A percentile compares a stretch with the other conserved stretches of the same genome.
Conservation (phyloP, 2,797 vertebrate genomes). For the Mormyrus proboscirostris region DNA sequence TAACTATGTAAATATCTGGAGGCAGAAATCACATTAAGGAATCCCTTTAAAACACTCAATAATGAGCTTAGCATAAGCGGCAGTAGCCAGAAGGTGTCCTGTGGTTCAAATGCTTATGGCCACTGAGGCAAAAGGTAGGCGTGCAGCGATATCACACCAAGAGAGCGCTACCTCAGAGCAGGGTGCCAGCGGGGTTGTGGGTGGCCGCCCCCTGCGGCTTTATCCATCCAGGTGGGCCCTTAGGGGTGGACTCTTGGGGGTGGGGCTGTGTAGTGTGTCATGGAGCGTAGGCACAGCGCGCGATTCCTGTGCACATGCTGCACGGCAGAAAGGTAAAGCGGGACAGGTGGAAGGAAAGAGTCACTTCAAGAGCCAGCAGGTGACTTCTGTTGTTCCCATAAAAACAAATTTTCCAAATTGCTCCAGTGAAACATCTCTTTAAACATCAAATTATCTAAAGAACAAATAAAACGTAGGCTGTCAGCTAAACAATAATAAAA, state of each 20-base stretch:
- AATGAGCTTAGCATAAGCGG: slow-evolving; percentile 19
- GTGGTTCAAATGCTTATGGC: not conserved
- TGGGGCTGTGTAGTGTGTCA: slow-evolving; percentile 37
- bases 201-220: not conserved
- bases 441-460: not conserved
- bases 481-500: not conserved
- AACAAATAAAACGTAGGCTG: not conserved
- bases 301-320: not conserved
- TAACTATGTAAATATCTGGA: slow-evolving; percentile 21
- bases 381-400: not conserved
- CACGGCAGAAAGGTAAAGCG: not conserved
- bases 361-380: not conserved
- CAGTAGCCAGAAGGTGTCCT: not conserved
- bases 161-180: not conserved
- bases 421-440: not conserved
- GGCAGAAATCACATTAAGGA: slow-evolving; percentile 18
- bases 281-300: slow-evolving; percentile 53
- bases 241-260: not conserved
- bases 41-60: slow-evolving; percentile 17
- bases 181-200: not conserved
- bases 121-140: not conserved
- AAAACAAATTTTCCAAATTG: not conserved
- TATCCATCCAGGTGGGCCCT: not conserved
- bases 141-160: not conserved
- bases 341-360: not conserved